A percentile compares a stretch with the other conserved stretches of the same genome.
Conservation (phyloP, 1,140 invertebrate species). For the Telenomus remus region DNA sequence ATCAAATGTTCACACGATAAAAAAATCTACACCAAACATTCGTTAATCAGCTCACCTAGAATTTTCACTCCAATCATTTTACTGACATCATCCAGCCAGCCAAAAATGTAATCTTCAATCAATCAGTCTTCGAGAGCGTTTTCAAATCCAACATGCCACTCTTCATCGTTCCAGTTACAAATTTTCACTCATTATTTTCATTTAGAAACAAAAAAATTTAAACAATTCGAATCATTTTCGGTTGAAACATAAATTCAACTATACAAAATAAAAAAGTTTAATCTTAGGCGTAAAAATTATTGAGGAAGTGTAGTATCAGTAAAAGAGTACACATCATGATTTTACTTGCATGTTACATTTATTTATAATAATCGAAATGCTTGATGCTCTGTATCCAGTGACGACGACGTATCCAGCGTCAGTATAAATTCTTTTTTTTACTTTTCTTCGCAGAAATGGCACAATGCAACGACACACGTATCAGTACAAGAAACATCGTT, state of each 20-base stretch:
- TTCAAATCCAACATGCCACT: slow-evolving; percentile 22
- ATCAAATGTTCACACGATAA: background rate
- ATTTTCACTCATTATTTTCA: background rate
- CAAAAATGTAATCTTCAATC: slow-evolving; percentile 53
- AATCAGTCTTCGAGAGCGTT: slow-evolving; percentile 26
- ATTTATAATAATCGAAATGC: slow-evolving; percentile 63
- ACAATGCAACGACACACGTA: slow-evolving; percentile 59
- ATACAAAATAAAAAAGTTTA: background rate
- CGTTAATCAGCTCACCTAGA: slow-evolving; percentile 57
- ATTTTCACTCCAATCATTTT: slow-evolving; percentile 57
- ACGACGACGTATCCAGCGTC: slow-evolving; percentile 62
- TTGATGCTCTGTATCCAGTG: slow-evolving; percentile 62
- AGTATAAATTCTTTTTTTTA: slow-evolving; percentile 54
- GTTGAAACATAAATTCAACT: too few species aligned
- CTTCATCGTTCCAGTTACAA: slow-evolving; percentile 40
- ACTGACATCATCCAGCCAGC: slow-evolving; percentile 56
- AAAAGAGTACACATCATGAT: slow-evolving; percentile 33
- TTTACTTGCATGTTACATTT: slow-evolving; percentile 62
- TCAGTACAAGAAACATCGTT: slow-evolving; percentile 55
- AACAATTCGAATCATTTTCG: too few species aligned
- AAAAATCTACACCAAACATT: slow-evolving; percentile 44
- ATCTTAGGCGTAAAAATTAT: background rate
- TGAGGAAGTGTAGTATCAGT: slow-evolving; percentile 32
- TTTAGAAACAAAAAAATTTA: too few species aligned
- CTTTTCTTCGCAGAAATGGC: slow-evolving; percentile 54